Conservation (phyloP, 2,797 vertebrate species). For the Falco columbarius region DNA sequence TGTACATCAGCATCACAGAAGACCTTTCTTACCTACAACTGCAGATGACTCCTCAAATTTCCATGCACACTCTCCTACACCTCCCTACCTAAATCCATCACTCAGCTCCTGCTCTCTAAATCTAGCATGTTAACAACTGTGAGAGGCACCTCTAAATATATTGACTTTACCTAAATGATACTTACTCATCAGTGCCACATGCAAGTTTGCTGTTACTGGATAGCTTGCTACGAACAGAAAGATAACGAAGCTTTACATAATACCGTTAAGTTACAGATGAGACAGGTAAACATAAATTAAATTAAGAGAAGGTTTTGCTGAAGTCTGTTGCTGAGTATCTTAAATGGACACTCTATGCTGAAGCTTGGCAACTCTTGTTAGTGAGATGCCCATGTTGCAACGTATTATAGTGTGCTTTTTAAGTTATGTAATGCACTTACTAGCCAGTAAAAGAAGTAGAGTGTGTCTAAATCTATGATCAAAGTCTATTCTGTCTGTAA, state of each 20-base stretch:
- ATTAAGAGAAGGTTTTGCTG: background rate
- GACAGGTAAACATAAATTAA: background rate
- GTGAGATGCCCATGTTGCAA: background rate
- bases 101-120: constrained; percentile 2
- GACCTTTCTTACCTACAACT: background rate
- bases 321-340: background rate
- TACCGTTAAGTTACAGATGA: background rate
- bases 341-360: background rate
- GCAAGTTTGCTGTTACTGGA: background rate
- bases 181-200: background rate
- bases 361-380: background rate
- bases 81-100: constrained; percentile 12
- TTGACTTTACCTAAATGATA: constrained; percentile 4
- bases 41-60: background rate
- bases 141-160: constrained; percentile 18
- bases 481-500: background rate
- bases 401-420: background rate
- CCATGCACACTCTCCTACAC: background rate
- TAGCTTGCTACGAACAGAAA: background rate
- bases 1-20: background rate
- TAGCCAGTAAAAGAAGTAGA: background rate
- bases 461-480: background rate
- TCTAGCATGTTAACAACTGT: background rate
- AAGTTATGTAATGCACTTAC: background rate
- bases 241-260: background rate